Conservation (phyloP, 2,888 invertebrate genomes). For the Mythimna ferrago region DNA sequence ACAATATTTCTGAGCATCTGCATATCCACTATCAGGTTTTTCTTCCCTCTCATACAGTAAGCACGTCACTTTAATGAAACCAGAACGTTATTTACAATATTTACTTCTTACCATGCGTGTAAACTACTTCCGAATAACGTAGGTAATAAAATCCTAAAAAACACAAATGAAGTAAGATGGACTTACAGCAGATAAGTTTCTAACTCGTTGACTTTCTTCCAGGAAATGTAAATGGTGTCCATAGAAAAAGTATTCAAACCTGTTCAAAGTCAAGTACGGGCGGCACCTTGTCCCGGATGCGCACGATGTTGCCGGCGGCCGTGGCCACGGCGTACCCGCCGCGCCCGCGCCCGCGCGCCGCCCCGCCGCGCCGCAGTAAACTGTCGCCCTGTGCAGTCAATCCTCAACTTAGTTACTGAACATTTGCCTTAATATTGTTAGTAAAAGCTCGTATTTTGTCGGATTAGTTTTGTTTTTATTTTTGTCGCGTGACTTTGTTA, state of each 20-base stretch:
- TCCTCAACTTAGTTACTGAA: conserved; percentile 21
- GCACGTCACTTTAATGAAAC: background rate
- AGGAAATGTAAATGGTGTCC: conserved; percentile 3
- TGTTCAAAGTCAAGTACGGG: conserved; percentile 79
- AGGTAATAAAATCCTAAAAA: background rate
- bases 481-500: conserved; percentile 4
- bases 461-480: background rate
- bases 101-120: conserved; percentile 1
- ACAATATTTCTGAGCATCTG: background rate
- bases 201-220: background rate
- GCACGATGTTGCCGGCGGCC: conserved; percentile 83
- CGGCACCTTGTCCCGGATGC: conserved; percentile 76
- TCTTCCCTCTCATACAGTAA: background rate
- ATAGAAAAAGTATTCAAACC: conserved; percentile 64
- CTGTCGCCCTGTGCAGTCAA: conserved; percentile 81
- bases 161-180: background rate
- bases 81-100: background rate
- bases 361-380: conserved; percentile 81
- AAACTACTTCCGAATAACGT: conserved; percentile 3
- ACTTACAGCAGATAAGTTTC: conserved; percentile 12
- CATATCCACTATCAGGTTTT: background rate
- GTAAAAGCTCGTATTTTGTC: conserved; percentile 23
- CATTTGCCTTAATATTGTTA: conserved; percentile 16
- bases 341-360: conserved; percentile 80
- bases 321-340: conserved; percentile 77